Conservation (phyloP, 2,888 invertebrate genomes). For the Gastracanthus pulcherrimus region DNA sequence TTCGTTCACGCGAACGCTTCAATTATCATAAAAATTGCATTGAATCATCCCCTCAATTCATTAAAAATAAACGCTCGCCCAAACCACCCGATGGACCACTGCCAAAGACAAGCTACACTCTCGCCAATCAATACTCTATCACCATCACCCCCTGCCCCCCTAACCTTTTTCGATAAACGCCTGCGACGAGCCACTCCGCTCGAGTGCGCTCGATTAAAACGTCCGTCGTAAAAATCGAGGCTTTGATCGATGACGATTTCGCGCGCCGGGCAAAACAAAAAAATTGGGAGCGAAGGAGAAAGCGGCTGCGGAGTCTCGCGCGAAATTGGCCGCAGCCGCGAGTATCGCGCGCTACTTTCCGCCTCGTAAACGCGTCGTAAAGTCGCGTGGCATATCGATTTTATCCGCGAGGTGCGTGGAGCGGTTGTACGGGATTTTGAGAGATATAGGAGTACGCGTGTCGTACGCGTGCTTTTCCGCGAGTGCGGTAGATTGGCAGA, state of each 20-base stretch:
- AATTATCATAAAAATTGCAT: too few species aligned
- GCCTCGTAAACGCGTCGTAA: conserved; percentile 33
- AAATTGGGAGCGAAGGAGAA: not conserved
- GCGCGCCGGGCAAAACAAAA: not conserved
- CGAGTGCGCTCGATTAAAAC: conserved; percentile 14
- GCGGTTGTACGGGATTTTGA: not conserved
- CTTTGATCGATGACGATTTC: not conserved
- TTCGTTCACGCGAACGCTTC: too few species aligned
- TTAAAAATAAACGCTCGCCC: not conserved
- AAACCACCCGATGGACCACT: not conserved
- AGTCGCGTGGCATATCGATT: not conserved
- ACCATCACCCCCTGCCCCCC: not conserved
- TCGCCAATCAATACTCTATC: not conserved
- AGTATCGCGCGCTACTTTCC: not conserved
- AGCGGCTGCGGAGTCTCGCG: not conserved
- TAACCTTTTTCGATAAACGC: not conserved
- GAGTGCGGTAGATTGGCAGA: too few species aligned
- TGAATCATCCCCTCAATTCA: not conserved
- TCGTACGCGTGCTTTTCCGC: too few species aligned
- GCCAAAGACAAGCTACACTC: not conserved
- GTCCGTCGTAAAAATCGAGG: conserved; percentile 16
- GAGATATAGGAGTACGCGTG: not conserved
- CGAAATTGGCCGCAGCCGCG: conserved; percentile 3
- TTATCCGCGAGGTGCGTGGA: not conserved
- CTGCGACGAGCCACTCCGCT: not conserved